Evolutionary conservation across 1,140 invertebrate species (phyloP), one percentile per base, ranked within the genome.

Genomic region (Aphis gossypii): DNA sequence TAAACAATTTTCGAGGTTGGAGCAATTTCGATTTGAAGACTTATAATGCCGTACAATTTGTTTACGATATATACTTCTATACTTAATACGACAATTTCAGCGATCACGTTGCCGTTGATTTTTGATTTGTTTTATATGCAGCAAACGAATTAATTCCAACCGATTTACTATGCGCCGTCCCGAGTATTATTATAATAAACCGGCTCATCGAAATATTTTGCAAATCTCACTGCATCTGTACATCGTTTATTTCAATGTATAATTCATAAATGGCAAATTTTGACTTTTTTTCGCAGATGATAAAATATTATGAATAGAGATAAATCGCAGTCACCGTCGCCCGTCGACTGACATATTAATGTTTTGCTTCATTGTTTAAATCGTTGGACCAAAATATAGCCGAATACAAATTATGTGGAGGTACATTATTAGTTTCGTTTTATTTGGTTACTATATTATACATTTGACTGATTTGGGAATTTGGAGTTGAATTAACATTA

Each of bases 171-270:
- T 88, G 48, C 35, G 38, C 38, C 51, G 46, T 41, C 21, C 54
- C 51, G 38, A 25, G 41, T 44, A 44, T 56, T 56, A 90, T 56
- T 88, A 54, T 54, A 38, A 89, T 89, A 89, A 35, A 35, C 44
- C 11, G 14, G 60, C 60, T 54, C 44, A 54, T 90, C 89, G 56
- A 68, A 68, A 90, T 68, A 90, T 90, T 90, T 90, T 90, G 54
- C 89, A 90, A 90, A 90, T 90, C 54, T 90, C 54, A 0, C 18
- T 38, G 11, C 56, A 68, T 60, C 88, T 56, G 51, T n/a, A 60
- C 35, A n/a, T 88, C 18, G 30, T 88, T 38, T 38, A 90, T 90
- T 68, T 11, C 1, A 0, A 90, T 90, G 89, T 21, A 90, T 90
- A 68, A 90, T 90, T 90, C 89, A 90, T 68, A 41, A 30, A 41